Conservation (phyloP, 2,113 vertebrate species). For the Thinocorus orbignyianus region DNA sequence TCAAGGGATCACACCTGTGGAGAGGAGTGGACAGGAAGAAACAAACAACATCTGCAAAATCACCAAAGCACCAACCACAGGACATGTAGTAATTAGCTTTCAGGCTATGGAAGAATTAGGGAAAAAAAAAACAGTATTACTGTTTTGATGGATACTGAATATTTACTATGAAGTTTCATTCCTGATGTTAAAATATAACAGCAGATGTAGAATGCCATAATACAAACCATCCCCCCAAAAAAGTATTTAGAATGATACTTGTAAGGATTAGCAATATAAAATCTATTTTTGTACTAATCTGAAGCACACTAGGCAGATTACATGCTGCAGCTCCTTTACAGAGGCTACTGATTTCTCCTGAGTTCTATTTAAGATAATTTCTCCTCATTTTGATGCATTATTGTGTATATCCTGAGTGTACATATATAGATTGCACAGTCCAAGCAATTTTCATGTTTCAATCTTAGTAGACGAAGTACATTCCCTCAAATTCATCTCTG, state of each 20-base stretch:
- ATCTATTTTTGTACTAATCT: conserved; percentile 18
- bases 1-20: no score
- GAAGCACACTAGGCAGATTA: not conserved
- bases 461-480: not conserved
- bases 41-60: not conserved
- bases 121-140: not conserved
- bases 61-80: not conserved
- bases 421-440: not conserved
- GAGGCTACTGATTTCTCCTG: not conserved
- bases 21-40: no score
- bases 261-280: conserved; percentile 8
- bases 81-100: not conserved
- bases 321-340: not conserved
- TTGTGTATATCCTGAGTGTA: not conserved
- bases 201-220: not conserved
- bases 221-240: not conserved
- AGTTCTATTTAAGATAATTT: not conserved
- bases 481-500: not conserved
- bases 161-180: not conserved
- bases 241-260: not conserved
- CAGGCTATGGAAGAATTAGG: not conserved
- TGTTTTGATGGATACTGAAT: not conserved
- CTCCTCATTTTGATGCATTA: not conserved
- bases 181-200: not conserved
- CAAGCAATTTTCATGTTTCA: not conserved